phyloP scores from a whole-genome alignment of 2,113 vertebrate species.

The Gambusia holbrooki region DNA sequence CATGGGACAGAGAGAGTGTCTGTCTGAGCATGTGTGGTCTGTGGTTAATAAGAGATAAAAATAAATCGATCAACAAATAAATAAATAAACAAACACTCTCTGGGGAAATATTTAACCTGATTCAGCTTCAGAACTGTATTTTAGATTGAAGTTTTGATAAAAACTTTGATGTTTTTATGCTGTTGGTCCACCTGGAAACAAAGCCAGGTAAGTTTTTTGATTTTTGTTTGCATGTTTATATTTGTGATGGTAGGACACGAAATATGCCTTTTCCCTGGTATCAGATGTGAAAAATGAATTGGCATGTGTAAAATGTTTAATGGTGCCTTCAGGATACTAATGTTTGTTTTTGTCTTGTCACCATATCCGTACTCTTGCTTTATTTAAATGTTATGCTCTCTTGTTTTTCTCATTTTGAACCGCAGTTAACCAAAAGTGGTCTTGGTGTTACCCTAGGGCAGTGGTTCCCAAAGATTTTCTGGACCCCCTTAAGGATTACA shows the following conservation, averaged over 20 bases:
- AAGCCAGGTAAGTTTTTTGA: not conserved
- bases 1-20: conserved; percentile 28
- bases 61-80: not conserved
- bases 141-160: conserved; percentile 45
- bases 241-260: no score
- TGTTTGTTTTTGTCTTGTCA: not conserved
- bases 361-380: not conserved
- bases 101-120: conserved; percentile 17
- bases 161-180: conserved; percentile 5
- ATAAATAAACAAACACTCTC: conserved; percentile 21
- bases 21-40: conserved; percentile 61
- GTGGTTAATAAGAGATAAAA: conserved; percentile 30
- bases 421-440: no score
- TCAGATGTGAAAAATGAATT: no score
- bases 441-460: not conserved
- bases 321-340: no score
- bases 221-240: no score
- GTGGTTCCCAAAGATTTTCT: no score
- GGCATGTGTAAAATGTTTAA: no score
- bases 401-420: no score
- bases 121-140: conserved; percentile 35
- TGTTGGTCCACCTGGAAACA: conserved; percentile 5
- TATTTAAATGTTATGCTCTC: no score
- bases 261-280: no score
- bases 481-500: no score